Conservation (phyloP, 2,888 invertebrate genomes). For the Baronia brevicornis region DNA sequence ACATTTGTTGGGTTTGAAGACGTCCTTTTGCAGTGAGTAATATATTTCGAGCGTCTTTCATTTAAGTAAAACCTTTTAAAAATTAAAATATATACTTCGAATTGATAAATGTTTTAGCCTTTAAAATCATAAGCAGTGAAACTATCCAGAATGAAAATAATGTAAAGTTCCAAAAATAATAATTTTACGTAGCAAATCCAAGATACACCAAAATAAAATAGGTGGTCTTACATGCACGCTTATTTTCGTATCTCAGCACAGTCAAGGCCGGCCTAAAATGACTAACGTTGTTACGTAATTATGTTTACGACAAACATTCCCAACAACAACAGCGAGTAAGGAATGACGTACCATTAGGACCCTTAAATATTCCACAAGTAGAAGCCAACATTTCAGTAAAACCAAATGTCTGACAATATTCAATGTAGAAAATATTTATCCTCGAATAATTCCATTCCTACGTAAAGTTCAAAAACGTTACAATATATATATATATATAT, state of each 20-base stretch:
- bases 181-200: neutral
- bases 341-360: no score
- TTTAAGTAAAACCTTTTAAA: no score
- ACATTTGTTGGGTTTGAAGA: no score
- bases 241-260: constrained; percentile 28
- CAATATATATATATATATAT: no score
- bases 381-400: no score
- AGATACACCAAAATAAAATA: constrained; percentile 6
- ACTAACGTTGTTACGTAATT: constrained; percentile 22
- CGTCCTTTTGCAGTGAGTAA: neutral
- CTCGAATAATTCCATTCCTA: no score
- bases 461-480: no score
- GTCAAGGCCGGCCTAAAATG: constrained; percentile 31
- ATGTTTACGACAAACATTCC: constrained; percentile 11
- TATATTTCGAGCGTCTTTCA: constrained; percentile 3
- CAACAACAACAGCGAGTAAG: neutral
- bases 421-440: no score
- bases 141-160: neutral
- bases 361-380: no score
- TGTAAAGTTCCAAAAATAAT: neutral
- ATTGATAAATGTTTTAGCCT: no score
- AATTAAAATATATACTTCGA: no score
- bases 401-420: no score
- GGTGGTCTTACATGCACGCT: constrained; percentile 12
- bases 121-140: neutral